Conservation (phyloP, 2,113 vertebrate species). For the Chloropsis cyanopogon region DNA sequence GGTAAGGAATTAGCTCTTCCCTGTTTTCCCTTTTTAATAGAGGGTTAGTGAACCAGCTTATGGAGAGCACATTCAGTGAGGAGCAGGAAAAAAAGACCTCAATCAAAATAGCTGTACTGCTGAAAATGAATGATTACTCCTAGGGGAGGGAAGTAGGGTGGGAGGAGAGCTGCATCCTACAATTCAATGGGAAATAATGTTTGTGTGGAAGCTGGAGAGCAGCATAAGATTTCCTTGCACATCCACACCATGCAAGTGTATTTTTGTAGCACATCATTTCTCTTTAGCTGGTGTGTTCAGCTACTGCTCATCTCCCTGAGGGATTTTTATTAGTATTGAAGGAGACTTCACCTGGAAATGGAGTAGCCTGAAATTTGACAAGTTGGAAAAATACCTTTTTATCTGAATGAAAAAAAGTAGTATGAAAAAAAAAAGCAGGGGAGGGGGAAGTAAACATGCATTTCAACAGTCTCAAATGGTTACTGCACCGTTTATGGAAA, state of each 20-base stretch:
- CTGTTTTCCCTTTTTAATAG: background rate
- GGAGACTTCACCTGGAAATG: constrained; percentile 37
- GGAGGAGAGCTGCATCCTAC: background rate
- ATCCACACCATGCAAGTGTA: background rate
- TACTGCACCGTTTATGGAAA: background rate
- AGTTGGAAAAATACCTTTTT: constrained; percentile 25
- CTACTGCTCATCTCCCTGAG: constrained; percentile 20
- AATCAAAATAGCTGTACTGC: background rate
- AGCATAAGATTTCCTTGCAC: constrained; percentile 17
- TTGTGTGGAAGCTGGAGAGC: background rate
- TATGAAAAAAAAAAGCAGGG: background rate
- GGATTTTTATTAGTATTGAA: constrained; percentile 42
- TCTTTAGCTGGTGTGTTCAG: constrained; percentile 21
- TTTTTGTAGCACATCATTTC: constrained; percentile 43
- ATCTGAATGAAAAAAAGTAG: background rate
- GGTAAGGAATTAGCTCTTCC: background rate
- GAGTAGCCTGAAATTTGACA: constrained; percentile 31
- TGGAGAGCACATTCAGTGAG: background rate
- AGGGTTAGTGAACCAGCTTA: background rate
- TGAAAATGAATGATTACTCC: constrained; percentile 31
- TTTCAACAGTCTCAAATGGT: background rate
- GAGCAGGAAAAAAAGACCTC: background rate
- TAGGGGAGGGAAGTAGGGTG: background rate
- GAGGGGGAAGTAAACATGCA: background rate
- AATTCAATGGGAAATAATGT: background rate